A percentile compares a stretch with the other conserved stretches of the same genome.
Evolutionary conservation across 2,888 invertebrate species (phyloP).

Genomic region (Mesoligia furuncula): DNA sequence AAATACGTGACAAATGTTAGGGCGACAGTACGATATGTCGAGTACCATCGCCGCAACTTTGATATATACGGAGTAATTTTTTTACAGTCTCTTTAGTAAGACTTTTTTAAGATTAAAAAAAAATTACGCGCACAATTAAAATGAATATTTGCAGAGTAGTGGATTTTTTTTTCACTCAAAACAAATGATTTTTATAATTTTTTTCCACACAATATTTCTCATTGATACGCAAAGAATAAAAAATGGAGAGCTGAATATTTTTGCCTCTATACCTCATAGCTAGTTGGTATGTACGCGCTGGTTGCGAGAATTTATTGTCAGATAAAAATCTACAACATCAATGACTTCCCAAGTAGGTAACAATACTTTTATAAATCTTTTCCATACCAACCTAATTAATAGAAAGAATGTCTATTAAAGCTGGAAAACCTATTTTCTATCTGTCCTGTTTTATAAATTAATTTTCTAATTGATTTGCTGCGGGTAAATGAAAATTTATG

Average conservation of each 20-base stretch:
- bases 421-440: background rate
- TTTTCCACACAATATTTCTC: background rate
- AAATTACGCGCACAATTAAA: background rate
- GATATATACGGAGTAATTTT: background rate
- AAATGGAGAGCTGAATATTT: background rate
- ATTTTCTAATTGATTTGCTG: constrained; percentile 36
- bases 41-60: too few species aligned
- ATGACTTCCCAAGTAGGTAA: background rate
- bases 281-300: background rate
- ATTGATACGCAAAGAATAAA: background rate
- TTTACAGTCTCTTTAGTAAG: background rate
- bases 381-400: background rate
- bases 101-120: too few species aligned
- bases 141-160: background rate
- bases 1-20: too few species aligned
- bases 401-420: background rate
- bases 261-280: background rate
- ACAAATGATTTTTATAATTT: background rate
- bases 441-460: background rate
- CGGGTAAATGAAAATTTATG: constrained; percentile 27
- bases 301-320: background rate
- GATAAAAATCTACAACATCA: background rate
- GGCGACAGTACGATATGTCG: too few species aligned
- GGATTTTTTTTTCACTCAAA: too few species aligned
- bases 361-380: background rate